Evolutionary conservation across 2,888 invertebrate species (phyloP).

Genomic region (Terebella lapidaria): DNA sequence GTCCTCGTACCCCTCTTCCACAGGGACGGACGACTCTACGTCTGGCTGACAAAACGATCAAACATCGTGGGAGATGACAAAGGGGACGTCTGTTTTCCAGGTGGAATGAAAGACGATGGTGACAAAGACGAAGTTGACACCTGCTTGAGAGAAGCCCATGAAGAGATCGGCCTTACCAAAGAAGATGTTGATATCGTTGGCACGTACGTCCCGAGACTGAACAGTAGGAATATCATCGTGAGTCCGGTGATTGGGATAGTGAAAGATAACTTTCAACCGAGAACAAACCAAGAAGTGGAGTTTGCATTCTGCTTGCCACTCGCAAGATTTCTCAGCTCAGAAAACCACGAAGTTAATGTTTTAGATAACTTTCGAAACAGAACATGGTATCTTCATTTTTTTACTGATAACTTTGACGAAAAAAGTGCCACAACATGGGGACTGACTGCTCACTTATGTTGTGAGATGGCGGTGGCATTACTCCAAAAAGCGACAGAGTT

Average conservation of each 20-base stretch:
- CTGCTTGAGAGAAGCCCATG: conserved; percentile 45
- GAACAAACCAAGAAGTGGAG: conserved; percentile 40
- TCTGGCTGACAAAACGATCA: conserved; percentile 34
- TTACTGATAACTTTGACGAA: conserved; percentile 30
- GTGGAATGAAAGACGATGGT: conserved; percentile 37
- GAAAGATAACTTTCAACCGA: conserved; percentile 33
- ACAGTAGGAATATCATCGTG: conserved; percentile 31
- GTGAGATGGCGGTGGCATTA: conserved; percentile 28
- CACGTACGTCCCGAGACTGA: conserved; percentile 30
- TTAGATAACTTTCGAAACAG: background rate
- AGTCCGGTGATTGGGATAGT: conserved; percentile 39
- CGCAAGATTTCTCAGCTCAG: conserved; percentile 35
- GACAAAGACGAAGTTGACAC: conserved; percentile 42
- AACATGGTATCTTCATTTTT: conserved; percentile 24
- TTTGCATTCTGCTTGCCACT: conserved; percentile 40
- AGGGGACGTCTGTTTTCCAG: conserved; percentile 45
- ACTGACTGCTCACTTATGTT: conserved; percentile 33
- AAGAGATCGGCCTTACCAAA: conserved; percentile 44
- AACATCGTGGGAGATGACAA: conserved; percentile 23
- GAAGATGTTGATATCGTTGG: conserved; percentile 34
- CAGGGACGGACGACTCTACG: conserved; percentile 25
- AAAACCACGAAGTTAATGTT: conserved; percentile 8
- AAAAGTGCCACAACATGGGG: conserved; percentile 34
- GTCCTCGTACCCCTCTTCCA: conserved; percentile 37
- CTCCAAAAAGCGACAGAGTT: conserved; percentile 15